Conservation (phyloP, 2,113 vertebrate species). For the Elanoides forficatus region DNA sequence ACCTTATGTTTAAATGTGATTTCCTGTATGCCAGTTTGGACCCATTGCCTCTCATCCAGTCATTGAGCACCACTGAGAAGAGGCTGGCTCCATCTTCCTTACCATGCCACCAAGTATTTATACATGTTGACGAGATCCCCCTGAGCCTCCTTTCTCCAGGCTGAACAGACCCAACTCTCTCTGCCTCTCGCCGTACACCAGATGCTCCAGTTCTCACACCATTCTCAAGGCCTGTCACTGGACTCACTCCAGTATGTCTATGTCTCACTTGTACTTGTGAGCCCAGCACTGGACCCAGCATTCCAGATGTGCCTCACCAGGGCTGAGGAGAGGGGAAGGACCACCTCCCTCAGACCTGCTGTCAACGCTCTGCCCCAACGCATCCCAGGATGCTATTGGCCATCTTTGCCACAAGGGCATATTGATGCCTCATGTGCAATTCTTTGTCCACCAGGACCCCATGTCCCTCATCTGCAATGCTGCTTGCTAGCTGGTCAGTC, state of each 20-base stretch:
- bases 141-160: not conserved
- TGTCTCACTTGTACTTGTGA: not conserved
- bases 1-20: not conserved
- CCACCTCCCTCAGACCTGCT: not conserved
- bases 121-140: not conserved
- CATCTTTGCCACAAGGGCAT: not conserved
- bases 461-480: fast-evolving
- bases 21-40: not conserved
- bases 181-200: not conserved
- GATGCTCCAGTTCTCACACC: not conserved
- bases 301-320: not conserved
- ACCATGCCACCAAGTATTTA: not conserved
- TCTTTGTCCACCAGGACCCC: not conserved
- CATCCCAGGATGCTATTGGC: not conserved
- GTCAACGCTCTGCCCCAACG: not conserved
- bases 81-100: not conserved
- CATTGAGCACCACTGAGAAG: not conserved
- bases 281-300: not conserved
- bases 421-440: not conserved
- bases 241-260: not conserved
- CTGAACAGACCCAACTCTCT: not conserved
- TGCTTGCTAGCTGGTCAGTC: not conserved
- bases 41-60: not conserved
- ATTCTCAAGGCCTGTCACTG: not conserved
- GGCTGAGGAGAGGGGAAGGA: not conserved